Evolutionary conservation across 2,113 vertebrate species (phyloP), one percentile per base, ranked within the genome.

Genomic region (Verasper variegatus): DNA sequence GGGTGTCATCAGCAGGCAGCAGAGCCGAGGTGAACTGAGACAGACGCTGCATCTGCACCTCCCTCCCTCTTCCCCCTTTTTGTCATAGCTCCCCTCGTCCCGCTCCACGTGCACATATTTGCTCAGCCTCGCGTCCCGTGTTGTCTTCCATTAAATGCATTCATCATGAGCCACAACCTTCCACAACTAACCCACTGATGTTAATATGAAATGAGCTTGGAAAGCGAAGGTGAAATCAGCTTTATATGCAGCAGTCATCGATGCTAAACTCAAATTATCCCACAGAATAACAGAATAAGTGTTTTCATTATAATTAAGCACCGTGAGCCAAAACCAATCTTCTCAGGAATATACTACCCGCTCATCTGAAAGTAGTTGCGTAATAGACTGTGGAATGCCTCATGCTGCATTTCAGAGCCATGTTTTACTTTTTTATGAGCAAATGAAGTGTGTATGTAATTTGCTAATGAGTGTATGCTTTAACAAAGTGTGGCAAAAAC

Each of bases 1-100:
- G 88, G 97, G 97, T 92, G 96, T 97, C 94, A 96, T 97, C 96
- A 97, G 96, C 96, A 96, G 97, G 94, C 97, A 98, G 93, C 97
- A 98, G 92, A 97, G 96, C 94, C 96, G 96, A 97, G 97, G 97
- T 98, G 97, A 98, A 93, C 80, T 81, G 88, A 86, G 78, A 83
- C 86, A 74, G 79, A 86, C 62, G 74, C 81, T 68, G 65, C 84
- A 61, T 63, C 31, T 31, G 31, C 78, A 49, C 69, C 72, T 80
- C 76, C 76, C 75, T 49, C 66, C 9, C 74, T 62, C 62, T 49
- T 12, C 17, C 17, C 15, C 31, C 67, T 23, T 10, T 60, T 45
- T 65, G 31, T 15, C 63, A 54, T 51, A 35, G 56, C 71, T 79
- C 55, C 51, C 27, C 72, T 47, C 14, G 10, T 60, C 58, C 70